These are phyloP conservation scores for Mola mola DNA, from an alignment of 2,113 vertebrate species.

Conservation along the genomic window DNA sequence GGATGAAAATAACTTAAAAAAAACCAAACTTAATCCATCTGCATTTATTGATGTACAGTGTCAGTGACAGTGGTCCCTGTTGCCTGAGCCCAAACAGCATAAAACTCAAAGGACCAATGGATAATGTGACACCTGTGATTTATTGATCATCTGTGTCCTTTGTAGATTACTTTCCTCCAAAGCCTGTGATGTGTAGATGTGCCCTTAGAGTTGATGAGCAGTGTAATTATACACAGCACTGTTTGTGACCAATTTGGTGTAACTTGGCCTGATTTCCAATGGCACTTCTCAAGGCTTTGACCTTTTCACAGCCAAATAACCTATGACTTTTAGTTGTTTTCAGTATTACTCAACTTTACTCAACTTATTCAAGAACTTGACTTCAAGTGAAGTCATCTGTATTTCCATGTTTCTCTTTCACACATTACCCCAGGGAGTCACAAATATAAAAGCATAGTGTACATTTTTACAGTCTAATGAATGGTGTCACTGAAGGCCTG, in stretches of 20 bases:
- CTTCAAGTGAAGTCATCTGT: no score
- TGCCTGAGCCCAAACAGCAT: slow-evolving; percentile 31
- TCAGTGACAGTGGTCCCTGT: slow-evolving; percentile 11
- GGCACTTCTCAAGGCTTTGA: not conserved
- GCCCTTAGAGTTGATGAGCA: slow-evolving; percentile 20
- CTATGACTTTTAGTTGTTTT: not conserved
- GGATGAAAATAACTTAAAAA: no score
- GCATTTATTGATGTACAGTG: slow-evolving; percentile 36
- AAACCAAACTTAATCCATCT: slow-evolving; percentile 5
- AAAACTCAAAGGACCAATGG: slow-evolving; percentile 41
- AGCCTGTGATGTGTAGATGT: slow-evolving; percentile 49
- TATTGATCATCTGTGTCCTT: slow-evolving; percentile 64
- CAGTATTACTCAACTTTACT: no score
- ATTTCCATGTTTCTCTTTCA: no score
- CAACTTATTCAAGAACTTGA: no score
- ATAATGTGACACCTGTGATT: slow-evolving; percentile 24
- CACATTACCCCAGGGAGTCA: not conserved
- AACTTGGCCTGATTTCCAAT: not conserved
- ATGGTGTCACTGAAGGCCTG: not conserved
- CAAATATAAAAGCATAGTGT: not conserved
- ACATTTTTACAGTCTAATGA: not conserved
- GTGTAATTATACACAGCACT: slow-evolving; percentile 8
- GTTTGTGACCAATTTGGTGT: slow-evolving; percentile 2
- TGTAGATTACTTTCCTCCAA: slow-evolving; percentile 32
- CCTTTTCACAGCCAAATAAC: slow-evolving; percentile 16